Percentiles rank a stretch among this genome's conserved stretches.
These are phyloP conservation scores for Taurulus bubalis DNA, from an alignment of 2,113 vertebrate genomes.

Conservation along the genomic window DNA sequence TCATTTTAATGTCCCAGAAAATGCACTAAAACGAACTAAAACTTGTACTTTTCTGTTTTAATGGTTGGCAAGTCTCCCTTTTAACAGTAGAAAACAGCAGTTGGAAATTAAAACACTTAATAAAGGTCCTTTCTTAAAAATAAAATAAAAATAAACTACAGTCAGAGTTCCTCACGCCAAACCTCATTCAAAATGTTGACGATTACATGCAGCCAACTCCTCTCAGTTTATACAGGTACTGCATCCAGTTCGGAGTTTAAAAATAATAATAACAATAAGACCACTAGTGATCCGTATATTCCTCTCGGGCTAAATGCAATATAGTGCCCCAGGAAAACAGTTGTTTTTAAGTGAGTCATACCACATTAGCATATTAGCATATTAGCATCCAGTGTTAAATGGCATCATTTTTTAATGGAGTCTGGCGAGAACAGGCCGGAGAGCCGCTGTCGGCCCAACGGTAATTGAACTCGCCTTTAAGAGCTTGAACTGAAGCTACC, in stretches of 20 bases:
- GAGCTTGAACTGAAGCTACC: constrained; percentile 33
- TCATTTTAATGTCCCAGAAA: background rate
- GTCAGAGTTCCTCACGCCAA: background rate
- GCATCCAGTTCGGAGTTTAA: background rate
- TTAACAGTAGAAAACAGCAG: background rate
- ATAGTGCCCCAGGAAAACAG: background rate
- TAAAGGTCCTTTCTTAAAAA: background rate
- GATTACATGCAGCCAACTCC: background rate
- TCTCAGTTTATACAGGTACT: background rate
- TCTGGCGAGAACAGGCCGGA: background rate
- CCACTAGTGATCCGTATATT: no score
- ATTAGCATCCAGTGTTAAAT: background rate
- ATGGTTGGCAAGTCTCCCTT: background rate
- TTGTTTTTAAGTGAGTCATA: background rate
- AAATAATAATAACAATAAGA: no score
- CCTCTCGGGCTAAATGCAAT: background rate
- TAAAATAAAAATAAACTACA: background rate
- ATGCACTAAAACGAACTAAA: background rate
- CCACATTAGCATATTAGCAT: background rate
- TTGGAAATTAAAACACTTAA: background rate
- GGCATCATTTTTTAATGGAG: background rate
- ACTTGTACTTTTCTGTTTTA: background rate
- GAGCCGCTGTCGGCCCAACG: constrained; percentile 32
- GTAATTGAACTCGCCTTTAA: constrained; percentile 57
- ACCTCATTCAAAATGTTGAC: background rate